phyloP scores from a whole-genome alignment of 2,113 vertebrate genomes.

The Ornithorhynchus anatinus region DNA sequence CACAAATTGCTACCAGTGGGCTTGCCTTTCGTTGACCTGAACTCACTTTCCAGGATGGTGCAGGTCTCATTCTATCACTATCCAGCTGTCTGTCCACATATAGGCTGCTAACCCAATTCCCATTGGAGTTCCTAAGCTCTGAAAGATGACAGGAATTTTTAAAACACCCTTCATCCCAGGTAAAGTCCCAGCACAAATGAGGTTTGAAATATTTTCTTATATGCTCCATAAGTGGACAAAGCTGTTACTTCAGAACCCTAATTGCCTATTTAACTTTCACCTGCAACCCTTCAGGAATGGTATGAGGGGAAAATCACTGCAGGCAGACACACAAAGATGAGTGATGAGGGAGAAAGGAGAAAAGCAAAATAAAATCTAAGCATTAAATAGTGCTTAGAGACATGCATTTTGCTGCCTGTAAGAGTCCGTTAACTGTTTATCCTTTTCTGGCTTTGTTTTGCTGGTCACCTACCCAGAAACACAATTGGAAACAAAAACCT shows the following conservation, averaged over 20 bases:
- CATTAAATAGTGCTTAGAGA: conserved; percentile 13
- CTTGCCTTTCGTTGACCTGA: not conserved
- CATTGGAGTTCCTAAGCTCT: not conserved
- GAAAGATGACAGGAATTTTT: conserved; percentile 19
- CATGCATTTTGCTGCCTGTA: conserved; percentile 11
- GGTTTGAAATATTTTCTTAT: too few relatives aligned
- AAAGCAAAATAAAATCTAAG: conserved; percentile 27
- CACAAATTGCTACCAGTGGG: conserved; percentile 18
- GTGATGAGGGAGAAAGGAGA: conserved; percentile 1
- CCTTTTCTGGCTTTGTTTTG: conserved; percentile 49
- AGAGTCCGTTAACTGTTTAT: conserved; percentile 37
- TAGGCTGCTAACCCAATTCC: conserved; percentile 34
- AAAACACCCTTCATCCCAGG: not conserved
- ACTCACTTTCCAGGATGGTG: not conserved
- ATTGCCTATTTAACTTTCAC: conserved; percentile 43
- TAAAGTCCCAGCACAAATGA: conserved; percentile 2
- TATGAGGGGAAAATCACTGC: conserved; percentile 41
- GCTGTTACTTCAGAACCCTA: not conserved
- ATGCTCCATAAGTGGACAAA: not conserved
- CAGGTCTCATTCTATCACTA: conserved; percentile 24
- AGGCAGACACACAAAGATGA: conserved; percentile 7
- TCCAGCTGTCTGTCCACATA: not conserved
- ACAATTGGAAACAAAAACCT: conserved; percentile 42
- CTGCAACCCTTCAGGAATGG: conserved; percentile 24
- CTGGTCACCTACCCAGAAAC: conserved; percentile 50